These are phyloP conservation scores for Oreortyx pictus DNA, from an alignment of 2,797 vertebrate species.

Conservation along the genomic window DNA sequence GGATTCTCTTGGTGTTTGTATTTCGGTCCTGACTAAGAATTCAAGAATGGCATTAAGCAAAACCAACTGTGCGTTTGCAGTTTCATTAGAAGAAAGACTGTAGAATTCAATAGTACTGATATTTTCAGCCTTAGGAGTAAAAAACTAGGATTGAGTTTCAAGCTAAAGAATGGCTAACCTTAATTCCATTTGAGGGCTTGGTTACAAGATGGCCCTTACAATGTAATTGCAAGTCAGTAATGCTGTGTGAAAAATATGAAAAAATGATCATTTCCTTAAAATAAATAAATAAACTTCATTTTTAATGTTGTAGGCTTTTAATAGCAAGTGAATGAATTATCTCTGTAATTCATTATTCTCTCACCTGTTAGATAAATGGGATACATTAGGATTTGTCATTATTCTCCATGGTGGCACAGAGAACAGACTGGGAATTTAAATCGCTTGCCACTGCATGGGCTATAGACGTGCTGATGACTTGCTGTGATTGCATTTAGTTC, in stretches of 20 bases:
- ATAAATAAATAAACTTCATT: slow-evolving; percentile 38
- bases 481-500: slow-evolving; percentile 62
- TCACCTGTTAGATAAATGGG: slow-evolving; percentile 63
- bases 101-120: not conserved
- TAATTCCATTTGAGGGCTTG: slow-evolving; percentile 18
- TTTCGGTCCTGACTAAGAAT: not conserved
- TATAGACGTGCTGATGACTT: slow-evolving; percentile 44
- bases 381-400: slow-evolving; percentile 66
- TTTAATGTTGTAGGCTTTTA: slow-evolving; percentile 70
- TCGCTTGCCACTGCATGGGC: slow-evolving; percentile 43
- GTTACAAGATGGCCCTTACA: not conserved
- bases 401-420: slow-evolving; percentile 56
- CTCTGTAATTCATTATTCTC: slow-evolving; percentile 70
- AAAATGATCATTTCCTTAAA: slow-evolving; percentile 34
- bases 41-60: not conserved
- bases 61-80: not conserved
- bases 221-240: not conserved
- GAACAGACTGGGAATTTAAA: slow-evolving; percentile 61
- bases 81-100: slow-evolving; percentile 2
- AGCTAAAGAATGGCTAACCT: slow-evolving; percentile 28
- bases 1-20: not conserved
- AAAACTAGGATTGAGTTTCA: slow-evolving; percentile 21
- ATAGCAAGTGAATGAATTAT: slow-evolving; percentile 67
- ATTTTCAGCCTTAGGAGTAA: not conserved
- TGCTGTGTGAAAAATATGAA: not conserved